Evolutionary conservation across 2,888 invertebrate species (phyloP), one percentile per base, ranked within the genome.

Genomic region (Calameuta filiformis): DNA sequence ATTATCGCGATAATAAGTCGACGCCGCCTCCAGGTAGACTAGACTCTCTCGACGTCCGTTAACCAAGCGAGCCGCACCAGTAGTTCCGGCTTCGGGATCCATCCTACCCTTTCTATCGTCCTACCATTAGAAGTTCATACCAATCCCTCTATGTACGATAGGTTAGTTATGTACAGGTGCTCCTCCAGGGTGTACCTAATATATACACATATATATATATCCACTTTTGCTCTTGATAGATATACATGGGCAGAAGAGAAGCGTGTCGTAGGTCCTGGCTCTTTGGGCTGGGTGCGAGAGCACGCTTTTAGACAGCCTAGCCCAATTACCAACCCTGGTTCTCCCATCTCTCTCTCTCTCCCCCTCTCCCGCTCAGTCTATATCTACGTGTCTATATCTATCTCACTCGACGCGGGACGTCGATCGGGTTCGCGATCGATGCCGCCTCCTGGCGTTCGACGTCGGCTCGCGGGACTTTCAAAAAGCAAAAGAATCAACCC

Each of bases 1-100:
- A 85, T 85, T 85, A 85, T 83, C 82, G 79, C 80, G 80, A 84
- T 84, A 84, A 84, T 84, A 81, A 85, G 82, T 81, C 80, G 81
- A 77, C 77, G 76, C 80, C 56, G 35, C 37, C 30, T 35, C 31
- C 37, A 31, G 71, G 34, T 34, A 34, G 71, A 71, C 31, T 71
- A 71, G 71, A 33, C 71, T 68, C 69, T 35, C n/a, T 30, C 71
- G 12, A 31, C 34, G 75, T 75, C 77, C 69, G 69, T 69, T 71
- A 77, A 77, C 73, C 73, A 71, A 40, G 68, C 31, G 31, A 75
- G 15, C 23, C 15, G 74, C 30, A 23, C 71, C 71, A 34, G 71
- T 71, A 71, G 71, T 71, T 12, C 12, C 31, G 71, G 33, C 31
- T 71, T 31, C 71, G 71, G 12, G 71, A 71, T 31, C 31, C 56